Evolutionary conservation across 35 echinoderm and acorn worm genomes (phyloP).

Genomic region (Ophiothrix spiculata): DNA sequence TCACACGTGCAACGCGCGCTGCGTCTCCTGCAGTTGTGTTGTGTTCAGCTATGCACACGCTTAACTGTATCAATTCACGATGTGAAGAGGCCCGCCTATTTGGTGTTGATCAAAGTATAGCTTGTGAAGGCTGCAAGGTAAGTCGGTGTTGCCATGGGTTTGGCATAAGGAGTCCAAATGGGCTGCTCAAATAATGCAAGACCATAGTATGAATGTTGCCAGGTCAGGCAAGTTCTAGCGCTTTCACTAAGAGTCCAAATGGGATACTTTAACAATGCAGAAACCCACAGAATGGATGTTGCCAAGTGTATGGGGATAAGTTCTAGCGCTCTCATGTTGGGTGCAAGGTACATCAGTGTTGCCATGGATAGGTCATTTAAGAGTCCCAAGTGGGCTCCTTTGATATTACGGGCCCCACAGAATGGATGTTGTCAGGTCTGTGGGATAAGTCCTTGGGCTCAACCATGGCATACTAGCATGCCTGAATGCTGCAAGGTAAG

Average conservation of each 20-base stretch:
- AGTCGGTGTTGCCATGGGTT: background rate
- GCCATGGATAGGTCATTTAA: background rate
- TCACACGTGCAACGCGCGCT: no score
- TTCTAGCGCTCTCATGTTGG: no score
- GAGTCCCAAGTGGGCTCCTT: background rate
- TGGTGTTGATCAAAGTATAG: no score
- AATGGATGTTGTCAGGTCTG: slow-evolving; percentile 83
- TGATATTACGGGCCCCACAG: slow-evolving; percentile 22
- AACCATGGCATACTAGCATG: slow-evolving; percentile 95
- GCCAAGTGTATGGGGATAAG: no score
- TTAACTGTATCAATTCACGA: no score
- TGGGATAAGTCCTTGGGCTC: slow-evolving; percentile 90
- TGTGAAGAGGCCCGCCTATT: no score
- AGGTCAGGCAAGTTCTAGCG: no score
- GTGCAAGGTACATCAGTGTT: slow-evolving; percentile 88
- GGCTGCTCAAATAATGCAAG: background rate
- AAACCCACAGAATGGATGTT: no score
- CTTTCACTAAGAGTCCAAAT: no score
- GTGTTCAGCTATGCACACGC: no score
- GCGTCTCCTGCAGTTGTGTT: no score
- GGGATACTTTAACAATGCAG: no score
- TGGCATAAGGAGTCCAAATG: background rate
- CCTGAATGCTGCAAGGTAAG: slow-evolving; percentile 98
- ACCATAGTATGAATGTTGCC: slow-evolving; percentile 55
- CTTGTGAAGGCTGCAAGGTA: slow-evolving; percentile 99